Conservation (phyloP, 1,140 invertebrate species). For the Diorhabda elongata region DNA sequence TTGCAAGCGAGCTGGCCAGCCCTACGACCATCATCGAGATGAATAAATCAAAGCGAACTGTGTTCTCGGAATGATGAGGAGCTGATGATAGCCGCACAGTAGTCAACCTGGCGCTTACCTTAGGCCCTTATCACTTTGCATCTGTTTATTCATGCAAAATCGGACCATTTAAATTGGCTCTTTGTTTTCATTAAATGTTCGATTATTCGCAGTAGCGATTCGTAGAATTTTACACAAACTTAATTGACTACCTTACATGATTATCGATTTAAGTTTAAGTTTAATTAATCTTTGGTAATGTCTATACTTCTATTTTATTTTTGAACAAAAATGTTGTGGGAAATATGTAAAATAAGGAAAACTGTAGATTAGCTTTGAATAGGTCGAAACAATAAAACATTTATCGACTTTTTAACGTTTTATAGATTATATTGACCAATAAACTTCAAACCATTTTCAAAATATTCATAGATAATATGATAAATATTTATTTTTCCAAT, state of each 20-base stretch:
- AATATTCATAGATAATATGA: too few relatives aligned
- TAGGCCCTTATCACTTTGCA: constrained; percentile 34
- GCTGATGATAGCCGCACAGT: constrained; percentile 28
- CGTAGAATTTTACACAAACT: constrained; percentile 31
- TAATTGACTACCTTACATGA: constrained; percentile 33
- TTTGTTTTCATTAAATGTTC: constrained; percentile 33
- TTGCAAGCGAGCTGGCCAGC: neutral
- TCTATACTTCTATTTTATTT: too few relatives aligned
- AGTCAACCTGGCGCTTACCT: constrained; percentile 28
- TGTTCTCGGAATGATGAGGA: constrained; percentile 37
- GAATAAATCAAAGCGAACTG: constrained; percentile 35
- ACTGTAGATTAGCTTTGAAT: too few relatives aligned
- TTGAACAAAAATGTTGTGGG: too few relatives aligned
- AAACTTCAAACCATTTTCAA: too few relatives aligned
- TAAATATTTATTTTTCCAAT: too few relatives aligned
- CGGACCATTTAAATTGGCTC: constrained; percentile 37
- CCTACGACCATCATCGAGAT: constrained; percentile 33
- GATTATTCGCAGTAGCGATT: constrained; percentile 13
- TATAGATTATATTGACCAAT: too few relatives aligned
- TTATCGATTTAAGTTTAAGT: constrained; percentile 30
- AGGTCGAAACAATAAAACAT: too few relatives aligned
- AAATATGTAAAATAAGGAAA: too few relatives aligned
- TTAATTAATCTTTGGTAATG: too few relatives aligned
- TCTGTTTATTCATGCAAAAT: constrained; percentile 29
- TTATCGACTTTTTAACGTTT: too few relatives aligned